Percentiles rank a stretch among this genome's conserved stretches.
phyloP scores from a whole-genome alignment of 2,113 vertebrate genomes.

The Bothrops jararaca region DNA sequence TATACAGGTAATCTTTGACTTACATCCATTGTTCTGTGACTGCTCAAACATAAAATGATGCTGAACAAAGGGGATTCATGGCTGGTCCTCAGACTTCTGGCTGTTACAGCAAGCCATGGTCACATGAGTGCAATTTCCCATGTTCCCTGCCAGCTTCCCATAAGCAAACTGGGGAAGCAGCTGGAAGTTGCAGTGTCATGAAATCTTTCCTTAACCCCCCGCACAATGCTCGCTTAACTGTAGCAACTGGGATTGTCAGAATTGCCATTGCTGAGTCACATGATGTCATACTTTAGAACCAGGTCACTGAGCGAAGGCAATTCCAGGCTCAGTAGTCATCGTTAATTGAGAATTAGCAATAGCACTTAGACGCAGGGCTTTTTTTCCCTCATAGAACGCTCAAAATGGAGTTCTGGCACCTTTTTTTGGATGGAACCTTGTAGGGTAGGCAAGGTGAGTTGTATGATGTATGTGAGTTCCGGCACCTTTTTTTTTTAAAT shows the following conservation, averaged over 20 bases:
- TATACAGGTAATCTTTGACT: no score
- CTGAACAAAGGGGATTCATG: not conserved
- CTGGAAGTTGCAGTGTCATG: not conserved
- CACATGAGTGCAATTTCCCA: not conserved
- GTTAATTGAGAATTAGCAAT: not conserved
- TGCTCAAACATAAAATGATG: not conserved
- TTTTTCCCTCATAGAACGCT: no score
- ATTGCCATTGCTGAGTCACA: not conserved
- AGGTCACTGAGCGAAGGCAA: not conserved
- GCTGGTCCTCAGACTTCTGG: not conserved
- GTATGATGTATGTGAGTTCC: no score
- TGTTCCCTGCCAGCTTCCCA: not conserved
- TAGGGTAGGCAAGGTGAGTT: no score
- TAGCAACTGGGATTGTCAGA: not conserved
- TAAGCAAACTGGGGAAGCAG: not conserved
- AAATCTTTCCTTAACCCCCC: not conserved
- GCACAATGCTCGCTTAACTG: not conserved
- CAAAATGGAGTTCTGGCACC: no score
- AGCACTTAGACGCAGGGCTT: no score
- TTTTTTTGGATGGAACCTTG: no score
- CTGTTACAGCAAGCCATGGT: not conserved
- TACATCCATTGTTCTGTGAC: not conserved
- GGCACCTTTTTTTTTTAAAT: no score
- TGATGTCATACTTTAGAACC: not conserved
- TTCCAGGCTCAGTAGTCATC: not conserved